These are phyloP conservation scores for Carlito syrichta DNA, from an alignment of 2,113 vertebrate genomes.

Conservation along the genomic window DNA sequence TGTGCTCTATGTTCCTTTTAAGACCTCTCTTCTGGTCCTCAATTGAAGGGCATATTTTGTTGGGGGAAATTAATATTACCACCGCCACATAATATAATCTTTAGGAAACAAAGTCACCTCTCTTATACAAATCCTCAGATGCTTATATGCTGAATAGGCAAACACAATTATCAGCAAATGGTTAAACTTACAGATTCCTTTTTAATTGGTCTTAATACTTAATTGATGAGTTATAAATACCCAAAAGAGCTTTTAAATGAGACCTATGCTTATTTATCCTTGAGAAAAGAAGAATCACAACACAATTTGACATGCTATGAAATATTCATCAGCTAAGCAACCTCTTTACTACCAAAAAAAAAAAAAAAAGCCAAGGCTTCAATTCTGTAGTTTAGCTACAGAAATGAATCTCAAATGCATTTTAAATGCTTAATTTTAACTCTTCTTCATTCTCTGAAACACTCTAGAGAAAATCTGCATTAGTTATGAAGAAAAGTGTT, in stretches of 20 bases:
- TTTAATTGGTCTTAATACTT: constrained; percentile 57
- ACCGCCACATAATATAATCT: not conserved
- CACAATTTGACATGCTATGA: constrained; percentile 28
- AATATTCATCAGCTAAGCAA: constrained; percentile 52
- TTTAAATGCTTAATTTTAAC: not conserved
- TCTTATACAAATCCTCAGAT: not conserved
- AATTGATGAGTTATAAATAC: constrained; percentile 57
- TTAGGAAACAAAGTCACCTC: not conserved
- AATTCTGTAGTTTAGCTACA: not conserved
- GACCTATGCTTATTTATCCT: constrained; percentile 30
- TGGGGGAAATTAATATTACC: not conserved
- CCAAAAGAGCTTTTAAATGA: constrained; percentile 38
- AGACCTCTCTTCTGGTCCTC: not conserved
- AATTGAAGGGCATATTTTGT: not conserved
- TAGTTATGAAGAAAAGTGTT: not conserved
- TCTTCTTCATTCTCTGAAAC: not conserved
- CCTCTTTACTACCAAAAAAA: constrained; percentile 30
- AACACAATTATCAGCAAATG: constrained; percentile 4
- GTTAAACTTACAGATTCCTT: constrained; percentile 20
- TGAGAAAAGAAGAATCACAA: constrained; percentile 46
- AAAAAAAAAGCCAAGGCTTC: not conserved
- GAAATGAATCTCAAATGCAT: not conserved
- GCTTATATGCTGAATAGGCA: not conserved
- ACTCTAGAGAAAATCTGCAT: not conserved
- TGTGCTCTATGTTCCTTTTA: not conserved